These are phyloP conservation scores for Apteryx owenii DNA, from an alignment of 2,113 vertebrate genomes.

Conservation along the genomic window DNA sequence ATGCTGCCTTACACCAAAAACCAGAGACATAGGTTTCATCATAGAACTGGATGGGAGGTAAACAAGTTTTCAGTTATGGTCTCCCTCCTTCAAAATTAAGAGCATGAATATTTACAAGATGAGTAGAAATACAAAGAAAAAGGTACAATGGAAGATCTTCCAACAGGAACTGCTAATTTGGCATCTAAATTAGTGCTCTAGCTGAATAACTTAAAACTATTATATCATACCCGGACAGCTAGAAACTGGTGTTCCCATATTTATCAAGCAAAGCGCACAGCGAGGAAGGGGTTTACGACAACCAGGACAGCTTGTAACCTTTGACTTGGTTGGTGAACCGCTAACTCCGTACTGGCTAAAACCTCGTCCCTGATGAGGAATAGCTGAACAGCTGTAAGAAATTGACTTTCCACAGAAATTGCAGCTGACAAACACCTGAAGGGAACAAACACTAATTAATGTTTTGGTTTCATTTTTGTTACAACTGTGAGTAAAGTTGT, in stretches of 20 bases:
- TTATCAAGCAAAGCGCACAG: conserved; percentile 97
- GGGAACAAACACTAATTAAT: conserved; percentile 16
- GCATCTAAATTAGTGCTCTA: neutral
- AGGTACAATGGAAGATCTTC: neutral
- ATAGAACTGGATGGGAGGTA: neutral
- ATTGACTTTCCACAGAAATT: conserved; percentile 99
- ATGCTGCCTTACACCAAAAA: neutral
- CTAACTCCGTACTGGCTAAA: conserved; percentile 98
- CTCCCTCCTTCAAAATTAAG: neutral
- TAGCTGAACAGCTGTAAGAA: conserved; percentile 94
- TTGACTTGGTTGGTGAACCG: conserved; percentile 97
- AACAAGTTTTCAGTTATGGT: neutral
- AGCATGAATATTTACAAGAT: neutral
- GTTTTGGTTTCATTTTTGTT: neutral
- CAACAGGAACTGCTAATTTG: neutral
- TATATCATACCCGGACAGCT: conserved; percentile 88
- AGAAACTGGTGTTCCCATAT: conserved; percentile 98
- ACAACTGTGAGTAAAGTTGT: neutral
- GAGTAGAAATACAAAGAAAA: neutral
- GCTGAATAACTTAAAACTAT: neutral
- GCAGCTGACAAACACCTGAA: conserved; percentile 98
- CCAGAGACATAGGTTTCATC: neutral
- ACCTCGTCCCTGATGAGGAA: conserved; percentile 95
- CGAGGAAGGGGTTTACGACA: conserved; percentile 97
- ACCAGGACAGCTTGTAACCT: conserved; percentile 97